phyloP scores from a whole-genome alignment of 1,140 invertebrate genomes.

The Dolichoris vasculosae region DNA sequence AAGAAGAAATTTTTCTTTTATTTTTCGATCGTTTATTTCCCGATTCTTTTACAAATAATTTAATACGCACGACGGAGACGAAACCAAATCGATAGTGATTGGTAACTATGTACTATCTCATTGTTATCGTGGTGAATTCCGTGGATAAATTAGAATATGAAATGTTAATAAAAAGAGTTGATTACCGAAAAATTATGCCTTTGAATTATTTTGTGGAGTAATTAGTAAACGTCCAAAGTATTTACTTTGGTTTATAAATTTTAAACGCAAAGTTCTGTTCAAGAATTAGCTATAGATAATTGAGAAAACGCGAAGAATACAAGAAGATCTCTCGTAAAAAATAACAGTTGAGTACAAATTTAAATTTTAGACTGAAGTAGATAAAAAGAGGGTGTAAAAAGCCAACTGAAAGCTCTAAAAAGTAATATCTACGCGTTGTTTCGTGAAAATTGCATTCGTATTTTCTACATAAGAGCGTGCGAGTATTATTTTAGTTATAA shows the following conservation, averaged over 20 bases:
- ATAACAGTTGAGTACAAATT: not conserved
- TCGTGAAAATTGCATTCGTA: not conserved
- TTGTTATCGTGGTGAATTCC: not conserved
- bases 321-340: not conserved
- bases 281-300: not conserved
- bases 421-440: constrained; percentile 17
- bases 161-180: no score
- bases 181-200: not conserved
- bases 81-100: no score
- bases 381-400: not conserved
- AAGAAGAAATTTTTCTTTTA: no score
- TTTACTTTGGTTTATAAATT: not conserved
- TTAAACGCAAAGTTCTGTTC: not conserved
- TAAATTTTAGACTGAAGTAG: constrained; percentile 14
- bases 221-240: not conserved
- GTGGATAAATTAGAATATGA: not conserved
- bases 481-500: constrained; percentile 31
- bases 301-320: not conserved
- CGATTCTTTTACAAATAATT: no score
- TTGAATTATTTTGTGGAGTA: not conserved
- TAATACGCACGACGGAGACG: no score
- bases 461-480: not conserved
- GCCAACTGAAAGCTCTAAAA: not conserved
- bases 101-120: not conserved
- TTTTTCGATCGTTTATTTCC: no score